Base-by-base conservation (phyloP, 2,797 vertebrate genomes). In the Neoniphon sammara region DNA sequence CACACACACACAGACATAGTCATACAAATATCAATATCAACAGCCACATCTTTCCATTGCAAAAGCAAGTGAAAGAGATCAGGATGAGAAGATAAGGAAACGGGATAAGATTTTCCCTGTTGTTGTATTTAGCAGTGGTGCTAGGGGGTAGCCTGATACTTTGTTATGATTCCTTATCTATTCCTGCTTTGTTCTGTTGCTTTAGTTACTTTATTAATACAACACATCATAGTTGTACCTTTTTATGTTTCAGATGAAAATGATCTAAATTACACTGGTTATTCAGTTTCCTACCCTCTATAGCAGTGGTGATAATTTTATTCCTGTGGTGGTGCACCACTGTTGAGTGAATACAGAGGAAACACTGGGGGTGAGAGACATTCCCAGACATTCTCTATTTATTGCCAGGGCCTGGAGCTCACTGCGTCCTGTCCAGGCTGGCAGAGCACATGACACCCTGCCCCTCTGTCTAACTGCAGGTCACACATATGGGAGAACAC, bases 301-400 rank as follows among this genome's bases (percentile, higher is more conserved):
- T 10, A 66, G 53, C 66, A 56, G 14, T 27, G 42, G 17, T 57
- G 17, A 15, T 58, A 60, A 69, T 74, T 36, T 9, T 34, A 61
- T 59, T 20, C 39, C 23, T 65, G 25, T 52, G 20, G 30, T 60
- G 44, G 12, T 50, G 31, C 56, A 55, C 8, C 1, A 18, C 39
- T 58, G 36, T 58, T 76, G 58, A 63, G 59, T 60, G 60, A 60
- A 68, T 47, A 50, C 50, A 31, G 68, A 67, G 62, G 42, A 61
- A 66, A 66, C 11, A 27, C 65, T 76, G 47, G 30, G 62, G 59
- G 66, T 75, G 54, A 73, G 58, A 68, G 55, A 44, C 71, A 21
- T 66, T 31, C 55, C 31, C 62, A 74, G 67, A 74, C 60, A 34
- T 70, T 60, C 31, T 82, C 27, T 73, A 70, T 88, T 87, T 84